Percentiles rank a stretch among this genome's conserved stretches.
These are phyloP conservation scores for Strigamia transsilvanica DNA, from an alignment of 2,888 invertebrate species.

Conservation along the genomic window DNA sequence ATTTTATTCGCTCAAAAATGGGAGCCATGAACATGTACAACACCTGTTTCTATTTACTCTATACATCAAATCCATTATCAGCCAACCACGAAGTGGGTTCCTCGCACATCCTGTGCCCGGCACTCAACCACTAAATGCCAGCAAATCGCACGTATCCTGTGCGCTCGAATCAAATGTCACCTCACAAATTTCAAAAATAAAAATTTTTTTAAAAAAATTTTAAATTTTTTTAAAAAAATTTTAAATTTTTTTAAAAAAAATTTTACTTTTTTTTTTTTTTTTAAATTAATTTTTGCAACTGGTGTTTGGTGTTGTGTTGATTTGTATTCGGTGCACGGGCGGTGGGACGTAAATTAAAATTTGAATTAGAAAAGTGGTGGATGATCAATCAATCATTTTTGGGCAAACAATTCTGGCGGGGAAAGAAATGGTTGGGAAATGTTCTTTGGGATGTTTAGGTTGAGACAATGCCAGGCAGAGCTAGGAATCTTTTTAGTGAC, in stretches of 20 bases:
- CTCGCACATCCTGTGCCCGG: slow-evolving; percentile 1
- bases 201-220: too few species aligned
- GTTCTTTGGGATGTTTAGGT: background rate
- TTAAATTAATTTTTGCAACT: background rate
- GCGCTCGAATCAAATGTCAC: background rate
- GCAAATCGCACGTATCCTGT: background rate
- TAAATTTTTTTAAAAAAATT: too few species aligned
- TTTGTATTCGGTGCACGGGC: background rate
- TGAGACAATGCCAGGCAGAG: background rate
- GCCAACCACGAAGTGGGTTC: background rate
- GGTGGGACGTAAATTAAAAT: background rate
- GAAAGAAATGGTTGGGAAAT: background rate
- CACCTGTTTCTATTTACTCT: background rate
- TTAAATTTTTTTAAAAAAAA: too few species aligned
- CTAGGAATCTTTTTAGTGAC: background rate
- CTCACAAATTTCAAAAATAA: background rate
- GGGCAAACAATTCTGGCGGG: background rate
- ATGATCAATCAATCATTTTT: slow-evolving; percentile 6
- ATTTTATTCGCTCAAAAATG: background rate
- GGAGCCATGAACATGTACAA: background rate
- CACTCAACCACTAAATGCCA: slow-evolving; percentile 8
- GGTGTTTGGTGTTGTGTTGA: background rate
- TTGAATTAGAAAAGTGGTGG: too few species aligned
- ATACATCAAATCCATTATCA: background rate
- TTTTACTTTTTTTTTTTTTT: too few species aligned